These are phyloP conservation scores for Bovichtus variegatus DNA, from an alignment of 2,797 vertebrate species.

Conservation along the genomic window DNA sequence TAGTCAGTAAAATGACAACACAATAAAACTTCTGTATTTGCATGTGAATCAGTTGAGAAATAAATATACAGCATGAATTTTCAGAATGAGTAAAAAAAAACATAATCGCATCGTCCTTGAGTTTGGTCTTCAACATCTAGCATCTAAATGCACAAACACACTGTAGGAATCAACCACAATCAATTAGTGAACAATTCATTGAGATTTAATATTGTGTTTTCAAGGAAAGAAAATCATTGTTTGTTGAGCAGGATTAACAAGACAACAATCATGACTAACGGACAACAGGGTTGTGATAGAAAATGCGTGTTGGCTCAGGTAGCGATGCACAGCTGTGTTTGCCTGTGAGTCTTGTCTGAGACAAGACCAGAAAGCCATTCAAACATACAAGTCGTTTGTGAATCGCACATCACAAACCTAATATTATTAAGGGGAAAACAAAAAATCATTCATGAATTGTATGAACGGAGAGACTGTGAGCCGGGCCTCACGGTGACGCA, in stretches of 20 bases:
- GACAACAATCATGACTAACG: constrained; percentile 4
- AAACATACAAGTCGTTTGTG: constrained; percentile 17
- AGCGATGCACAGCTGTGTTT: constrained; percentile 13
- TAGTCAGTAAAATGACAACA: constrained; percentile 18
- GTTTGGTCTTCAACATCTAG: not conserved
- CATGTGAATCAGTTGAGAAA: constrained; percentile 2
- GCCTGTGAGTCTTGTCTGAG: not conserved
- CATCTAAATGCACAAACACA: not conserved
- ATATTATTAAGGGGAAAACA: not conserved
- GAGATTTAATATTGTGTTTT: not conserved
- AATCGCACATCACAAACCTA: not conserved
- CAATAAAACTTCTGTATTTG: not conserved
- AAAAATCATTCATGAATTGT: constrained; percentile 32
- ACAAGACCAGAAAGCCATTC: constrained; percentile 13
- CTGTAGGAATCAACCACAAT: not conserved
- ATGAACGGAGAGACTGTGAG: constrained; percentile 22
- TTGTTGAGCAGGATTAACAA: constrained; percentile 15
- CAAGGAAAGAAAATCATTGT: constrained; percentile 2
- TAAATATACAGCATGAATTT: not conserved
- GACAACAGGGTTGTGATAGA: not conserved
- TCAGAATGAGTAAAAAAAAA: not conserved
- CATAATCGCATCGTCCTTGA: not conserved
- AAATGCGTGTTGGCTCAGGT: constrained; percentile 6
- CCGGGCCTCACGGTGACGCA: constrained; percentile 69
- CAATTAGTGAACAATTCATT: not conserved